Percentiles rank a stretch among this genome's conserved stretches.
Evolutionary conservation across 2,797 vertebrate species (phyloP).

Genomic region (Cottoperca gobio): DNA sequence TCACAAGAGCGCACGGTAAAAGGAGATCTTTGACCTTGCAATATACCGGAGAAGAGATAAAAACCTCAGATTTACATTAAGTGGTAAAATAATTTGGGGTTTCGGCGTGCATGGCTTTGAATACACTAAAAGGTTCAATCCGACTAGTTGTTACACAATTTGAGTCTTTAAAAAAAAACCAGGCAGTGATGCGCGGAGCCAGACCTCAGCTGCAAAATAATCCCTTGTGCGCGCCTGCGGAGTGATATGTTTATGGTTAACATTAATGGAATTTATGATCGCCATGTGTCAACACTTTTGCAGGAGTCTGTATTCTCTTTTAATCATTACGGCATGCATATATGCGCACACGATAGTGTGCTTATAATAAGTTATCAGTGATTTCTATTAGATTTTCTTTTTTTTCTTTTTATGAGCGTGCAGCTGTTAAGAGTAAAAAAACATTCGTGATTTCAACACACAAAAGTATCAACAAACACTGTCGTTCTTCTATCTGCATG

Average conservation of each 20-base stretch:
- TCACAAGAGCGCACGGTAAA: slow-evolving; percentile 79
- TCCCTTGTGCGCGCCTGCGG: slow-evolving; percentile 32
- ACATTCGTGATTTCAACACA: slow-evolving; percentile 7
- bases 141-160: slow-evolving; percentile 26
- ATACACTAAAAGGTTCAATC: slow-evolving; percentile 34
- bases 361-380: background rate
- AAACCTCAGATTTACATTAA: slow-evolving; percentile 67
- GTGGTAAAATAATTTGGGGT: slow-evolving; percentile 27
- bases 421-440: background rate
- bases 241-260: slow-evolving; percentile 46
- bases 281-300: slow-evolving; percentile 50
- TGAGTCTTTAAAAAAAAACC: slow-evolving; percentile 2
- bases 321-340: background rate
- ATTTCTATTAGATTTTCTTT: slow-evolving; percentile 6
- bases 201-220: slow-evolving; percentile 52
- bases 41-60: slow-evolving; percentile 59
- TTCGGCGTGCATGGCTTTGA: slow-evolving; percentile 44
- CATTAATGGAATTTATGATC: slow-evolving; percentile 45
- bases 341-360: background rate
- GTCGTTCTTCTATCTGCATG: slow-evolving; percentile 27
- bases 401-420: no score
- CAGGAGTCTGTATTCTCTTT: background rate
- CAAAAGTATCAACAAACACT: slow-evolving; percentile 24
- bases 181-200: slow-evolving; percentile 31
- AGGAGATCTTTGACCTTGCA: slow-evolving; percentile 87